phyloP scores from a whole-genome alignment of 2,888 invertebrate species.

The Folsomia candida region DNA sequence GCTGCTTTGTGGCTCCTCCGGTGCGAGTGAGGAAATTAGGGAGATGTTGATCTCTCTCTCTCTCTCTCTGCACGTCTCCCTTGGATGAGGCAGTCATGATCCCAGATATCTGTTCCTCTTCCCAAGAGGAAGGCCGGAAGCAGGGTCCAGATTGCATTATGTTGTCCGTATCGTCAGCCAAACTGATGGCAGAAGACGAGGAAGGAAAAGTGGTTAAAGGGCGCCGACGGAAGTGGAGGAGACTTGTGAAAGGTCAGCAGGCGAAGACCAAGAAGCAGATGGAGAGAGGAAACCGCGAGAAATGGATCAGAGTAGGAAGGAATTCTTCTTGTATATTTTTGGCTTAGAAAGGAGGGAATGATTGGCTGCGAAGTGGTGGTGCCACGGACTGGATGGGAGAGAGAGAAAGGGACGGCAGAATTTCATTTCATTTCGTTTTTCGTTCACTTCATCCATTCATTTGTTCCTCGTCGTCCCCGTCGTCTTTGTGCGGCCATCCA shows the following conservation, averaged over 20 bases:
- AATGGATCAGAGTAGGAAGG: no score
- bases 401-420: background rate
- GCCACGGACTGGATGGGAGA: background rate
- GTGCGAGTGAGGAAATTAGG: background rate
- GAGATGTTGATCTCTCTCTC: background rate
- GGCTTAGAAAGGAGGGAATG: slow-evolving; percentile 24
- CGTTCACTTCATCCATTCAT: background rate
- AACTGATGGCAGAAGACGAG: no score
- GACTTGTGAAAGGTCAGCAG: background rate
- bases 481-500: background rate
- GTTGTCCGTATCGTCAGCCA: no score
- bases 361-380: slow-evolving; percentile 23
- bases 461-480: background rate
- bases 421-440: background rate
- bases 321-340: no score
- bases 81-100: no score
- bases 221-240: background rate
- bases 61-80: background rate
- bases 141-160: no score
- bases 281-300: background rate
- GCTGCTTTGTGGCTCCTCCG: background rate
- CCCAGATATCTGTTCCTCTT: no score
- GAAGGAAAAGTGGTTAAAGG: background rate
- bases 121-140: no score
- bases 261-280: no score